Conservation (phyloP, 2,797 vertebrate genomes). For the Gallirallus australis region DNA sequence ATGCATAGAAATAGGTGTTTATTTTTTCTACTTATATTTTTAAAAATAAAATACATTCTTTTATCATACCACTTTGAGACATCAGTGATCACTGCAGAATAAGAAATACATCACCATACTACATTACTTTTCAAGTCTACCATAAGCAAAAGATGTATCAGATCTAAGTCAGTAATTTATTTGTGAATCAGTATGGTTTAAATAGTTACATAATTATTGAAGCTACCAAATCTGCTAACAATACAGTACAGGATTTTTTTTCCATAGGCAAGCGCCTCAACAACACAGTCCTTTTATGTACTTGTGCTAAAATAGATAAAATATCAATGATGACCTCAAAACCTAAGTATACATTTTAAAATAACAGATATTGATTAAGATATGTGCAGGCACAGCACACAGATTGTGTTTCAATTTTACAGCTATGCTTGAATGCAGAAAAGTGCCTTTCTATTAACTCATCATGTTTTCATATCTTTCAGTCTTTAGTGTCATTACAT, state of each 20-base stretch:
- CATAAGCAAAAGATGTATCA: background rate
- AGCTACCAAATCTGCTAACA: background rate
- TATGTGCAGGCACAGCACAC: background rate
- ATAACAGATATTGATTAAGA: background rate
- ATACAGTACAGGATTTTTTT: background rate
- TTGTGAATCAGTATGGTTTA: background rate
- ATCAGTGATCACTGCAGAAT: background rate
- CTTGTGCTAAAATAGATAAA: background rate
- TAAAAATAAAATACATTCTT: background rate
- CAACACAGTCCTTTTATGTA: background rate
- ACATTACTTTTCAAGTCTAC: background rate
- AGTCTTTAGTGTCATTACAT: background rate
- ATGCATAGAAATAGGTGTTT: background rate
- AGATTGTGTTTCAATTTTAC: background rate
- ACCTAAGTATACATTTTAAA: background rate
- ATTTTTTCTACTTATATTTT: background rate
- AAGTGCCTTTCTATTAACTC: background rate
- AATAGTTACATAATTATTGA: background rate
- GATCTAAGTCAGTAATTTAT: background rate
- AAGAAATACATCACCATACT: background rate
- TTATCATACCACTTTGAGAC: background rate
- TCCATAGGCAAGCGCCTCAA: background rate
- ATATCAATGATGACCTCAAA: background rate
- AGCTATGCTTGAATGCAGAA: background rate
- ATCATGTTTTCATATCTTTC: background rate